These are phyloP conservation scores for Tetrao urogallus DNA, from an alignment of 2,113 vertebrate genomes.

Conservation along the genomic window DNA sequence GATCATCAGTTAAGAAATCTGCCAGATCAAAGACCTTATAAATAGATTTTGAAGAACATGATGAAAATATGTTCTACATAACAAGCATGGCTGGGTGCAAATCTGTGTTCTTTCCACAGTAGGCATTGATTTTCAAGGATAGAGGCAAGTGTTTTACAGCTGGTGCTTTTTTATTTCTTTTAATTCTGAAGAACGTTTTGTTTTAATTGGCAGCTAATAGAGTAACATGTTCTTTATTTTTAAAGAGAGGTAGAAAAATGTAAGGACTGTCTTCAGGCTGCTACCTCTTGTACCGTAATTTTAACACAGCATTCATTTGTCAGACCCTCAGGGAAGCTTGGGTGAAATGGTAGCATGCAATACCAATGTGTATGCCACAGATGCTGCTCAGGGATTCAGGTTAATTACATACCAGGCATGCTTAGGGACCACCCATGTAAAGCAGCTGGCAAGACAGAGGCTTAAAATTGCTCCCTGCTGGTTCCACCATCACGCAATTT, in stretches of 20 bases:
- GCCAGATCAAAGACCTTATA: neutral
- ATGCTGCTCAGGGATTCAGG: conserved; percentile 45
- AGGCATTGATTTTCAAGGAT: neutral
- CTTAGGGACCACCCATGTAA: conserved; percentile 52
- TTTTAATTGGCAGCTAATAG: conserved; percentile 29
- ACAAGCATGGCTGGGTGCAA: neutral
- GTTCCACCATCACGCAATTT: neutral
- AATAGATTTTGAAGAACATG: neutral
- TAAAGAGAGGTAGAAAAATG: neutral
- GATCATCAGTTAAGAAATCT: neutral
- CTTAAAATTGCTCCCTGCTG: conserved; percentile 43
- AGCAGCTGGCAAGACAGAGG: conserved; percentile 38
- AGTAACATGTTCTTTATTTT: neutral
- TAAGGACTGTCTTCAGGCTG: neutral
- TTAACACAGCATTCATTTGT: conserved; percentile 39
- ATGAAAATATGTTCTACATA: neutral
- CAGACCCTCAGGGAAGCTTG: conserved; percentile 9
- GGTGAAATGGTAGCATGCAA: conserved; percentile 19
- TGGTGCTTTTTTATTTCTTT: neutral
- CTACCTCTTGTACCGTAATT: neutral
- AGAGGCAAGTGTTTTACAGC: neutral
- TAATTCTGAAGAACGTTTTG: neutral
- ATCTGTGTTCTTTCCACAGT: neutral
- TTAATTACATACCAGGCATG: conserved; percentile 47
- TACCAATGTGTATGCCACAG: conserved; percentile 14